Evolutionary conservation across 2,888 invertebrate species (phyloP).

Genomic region (Hydrotaea cyrtoneurina): DNA sequence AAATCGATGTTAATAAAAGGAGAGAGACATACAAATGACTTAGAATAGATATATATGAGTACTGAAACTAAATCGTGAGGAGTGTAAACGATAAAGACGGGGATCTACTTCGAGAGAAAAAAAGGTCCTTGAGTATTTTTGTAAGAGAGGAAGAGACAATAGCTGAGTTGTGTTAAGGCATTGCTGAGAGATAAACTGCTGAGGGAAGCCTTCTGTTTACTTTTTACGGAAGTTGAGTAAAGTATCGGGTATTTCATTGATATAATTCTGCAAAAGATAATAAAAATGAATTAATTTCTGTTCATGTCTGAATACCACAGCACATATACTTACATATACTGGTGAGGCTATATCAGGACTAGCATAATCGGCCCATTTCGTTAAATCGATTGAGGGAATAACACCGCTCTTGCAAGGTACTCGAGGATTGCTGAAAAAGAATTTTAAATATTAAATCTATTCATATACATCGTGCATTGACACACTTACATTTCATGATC

Average conservation of each 20-base stretch:
- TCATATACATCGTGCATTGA: neutral
- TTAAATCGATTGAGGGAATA: conserved; percentile 92
- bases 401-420: conserved; percentile 95
- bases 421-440: conserved; percentile 89
- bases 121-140: conserved; percentile 65
- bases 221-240: conserved; percentile 79
- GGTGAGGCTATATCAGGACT: conserved; percentile 82
- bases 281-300: conserved; percentile 1
- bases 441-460: conserved; percentile 27
- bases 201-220: conserved; percentile 53
- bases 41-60: conserved; percentile 54
- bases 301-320: neutral
- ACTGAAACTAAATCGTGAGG: conserved; percentile 34
- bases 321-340: conserved; percentile 85
- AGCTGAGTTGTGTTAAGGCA: neutral
- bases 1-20: conserved; percentile 3
- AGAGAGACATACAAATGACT: conserved; percentile 58
- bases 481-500: conserved; percentile 96
- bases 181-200: conserved; percentile 4
- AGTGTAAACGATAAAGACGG: neutral
- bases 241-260: conserved; percentile 81
- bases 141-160: conserved; percentile 4
- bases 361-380: conserved; percentile 92
- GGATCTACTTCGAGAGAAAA: conserved; percentile 34
- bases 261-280: conserved; percentile 79